Base-by-base conservation (phyloP, 1,140 invertebrate species). In the Magallana angulata region DNA sequence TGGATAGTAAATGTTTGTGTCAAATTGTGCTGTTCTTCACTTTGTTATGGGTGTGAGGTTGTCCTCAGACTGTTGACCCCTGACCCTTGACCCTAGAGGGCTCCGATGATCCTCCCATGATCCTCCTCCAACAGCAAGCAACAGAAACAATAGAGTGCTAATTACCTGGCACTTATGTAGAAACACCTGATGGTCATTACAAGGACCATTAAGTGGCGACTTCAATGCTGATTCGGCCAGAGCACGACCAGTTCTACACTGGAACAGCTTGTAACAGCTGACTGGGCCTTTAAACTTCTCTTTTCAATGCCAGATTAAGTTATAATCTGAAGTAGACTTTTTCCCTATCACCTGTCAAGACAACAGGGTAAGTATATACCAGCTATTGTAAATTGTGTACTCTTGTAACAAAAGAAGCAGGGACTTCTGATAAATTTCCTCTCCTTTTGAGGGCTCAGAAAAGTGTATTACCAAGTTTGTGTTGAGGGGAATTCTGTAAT, bases 131-230 rank as follows among this genome's bases (percentile, higher is more conserved):
- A 48, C 36, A 48, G 18, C 18, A 18, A 76, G 36, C 24, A 36
- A 8, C 18, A 76, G 68, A 36, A 30, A 76, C 24, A 76, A 24
- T 76, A 12, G 11, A 76, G 68, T 76, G 68, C 24, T 76, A 76
- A 76, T 76, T 24, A 30, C 60, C 18, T 76, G 18, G 18, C 30
- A 76, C 12, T 76, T 76, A 76, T 76, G 68, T 76, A 12, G 24
- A 11, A 76, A 76, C 24, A 36, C 68, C 68, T 76, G 68, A 76
- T 76, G 68, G 68, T 76, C 68, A 76, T 76, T 76, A 76, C 18
- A 7, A 30, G 12, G 24, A 30, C 68, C 68, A 76, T 76, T 76
- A 76, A 18, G 36, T 11, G 24, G 18, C 9, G 68, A 30, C 24
- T n/a, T 48, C 36, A 48, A 48, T 48, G 36, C 36, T 48, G 36